Evolutionary conservation across 2,113 vertebrate genomes (phyloP), one percentile per base, ranked within the genome.

Genomic region (Sinocyclocheilus anophthalmus): DNA sequence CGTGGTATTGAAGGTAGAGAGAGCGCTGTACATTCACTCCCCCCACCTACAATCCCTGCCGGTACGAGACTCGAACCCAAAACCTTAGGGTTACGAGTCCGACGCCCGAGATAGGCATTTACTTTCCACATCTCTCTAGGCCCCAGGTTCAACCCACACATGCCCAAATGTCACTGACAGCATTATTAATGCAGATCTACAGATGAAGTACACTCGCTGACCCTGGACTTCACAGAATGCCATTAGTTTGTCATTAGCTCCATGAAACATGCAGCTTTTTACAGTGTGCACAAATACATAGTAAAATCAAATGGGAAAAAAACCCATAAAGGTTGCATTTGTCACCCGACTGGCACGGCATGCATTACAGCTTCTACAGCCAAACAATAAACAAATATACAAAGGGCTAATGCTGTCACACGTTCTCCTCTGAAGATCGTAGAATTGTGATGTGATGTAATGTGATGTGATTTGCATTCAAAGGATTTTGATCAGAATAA

Each of bases 191-290:
- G 4, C 37, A 24, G 39, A 73, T n/a, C 24, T 73, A 53, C 45
- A 81, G 37, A 65, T 75, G 61, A 72, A 67, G 70, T 77, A 85
- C 61, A 30, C 37, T 59, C 22, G 1, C 33, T 39, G 45, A 77
- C 72, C 84, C 33, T 84, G 26, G 53, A 76, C 75, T 53, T 69
- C 45, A n/a, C 81, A 81, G 73, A 84, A 67, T 39, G 26, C 33
- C 81, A 85, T 90, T 85, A 84, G 70, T 39, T 33, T n/a, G 86
- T 78, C 78, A 77, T 86, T 87, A 85, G 88, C 65, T 72, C 11
- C 83, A 80, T 48, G 50, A 73, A 61, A 88, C 53, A 61, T n/a
- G 39, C 79, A 57, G 55, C 48, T 76, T 79, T 70, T 81, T 70
- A 72, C 63, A 86, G 76, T 65, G 13, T 48, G 75, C 18, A 24